phyloP scores from a whole-genome alignment of 2,888 invertebrate species.

The Calameuta idolon region DNA sequence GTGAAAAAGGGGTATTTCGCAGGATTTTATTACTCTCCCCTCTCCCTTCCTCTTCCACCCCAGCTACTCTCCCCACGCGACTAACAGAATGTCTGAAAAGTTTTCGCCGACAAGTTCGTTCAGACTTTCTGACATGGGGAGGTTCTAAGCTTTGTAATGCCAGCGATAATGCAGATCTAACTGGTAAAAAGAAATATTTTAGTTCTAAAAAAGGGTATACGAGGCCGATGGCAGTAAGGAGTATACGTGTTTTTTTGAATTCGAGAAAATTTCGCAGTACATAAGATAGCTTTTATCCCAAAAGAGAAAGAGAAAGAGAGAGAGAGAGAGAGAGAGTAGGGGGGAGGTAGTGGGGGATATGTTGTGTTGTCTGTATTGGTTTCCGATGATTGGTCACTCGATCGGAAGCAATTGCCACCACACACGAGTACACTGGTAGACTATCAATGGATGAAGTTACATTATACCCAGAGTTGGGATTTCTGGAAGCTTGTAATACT shows the following conservation, averaged over 20 bases:
- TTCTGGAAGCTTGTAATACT: slow-evolving; percentile 2
- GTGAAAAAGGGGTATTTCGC: not conserved
- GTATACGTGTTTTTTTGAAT: not conserved
- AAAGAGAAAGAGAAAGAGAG: not conserved
- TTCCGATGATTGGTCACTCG: slow-evolving; percentile 60
- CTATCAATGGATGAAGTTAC: not conserved
- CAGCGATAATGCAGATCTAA: not conserved
- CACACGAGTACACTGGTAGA: slow-evolving; percentile 10
- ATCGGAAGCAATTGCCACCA: slow-evolving; percentile 55
- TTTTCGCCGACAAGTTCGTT: not conserved
- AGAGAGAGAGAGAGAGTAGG: too few relatives aligned
- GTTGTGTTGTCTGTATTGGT: slow-evolving; percentile 51
- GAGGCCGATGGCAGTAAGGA: not conserved
- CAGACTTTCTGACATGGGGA: not conserved
- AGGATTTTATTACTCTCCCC: not conserved
- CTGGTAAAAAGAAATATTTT: not conserved
- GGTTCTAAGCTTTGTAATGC: not conserved
- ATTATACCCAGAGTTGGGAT: not conserved
- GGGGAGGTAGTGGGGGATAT: not conserved
- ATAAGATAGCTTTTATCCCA: not conserved
- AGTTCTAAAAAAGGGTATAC: not conserved
- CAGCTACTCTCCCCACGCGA: not conserved
- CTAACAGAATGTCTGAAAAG: not conserved
- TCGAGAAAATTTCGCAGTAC: not conserved
- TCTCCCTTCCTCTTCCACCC: too few relatives aligned